Percentiles rank a stretch among this genome's conserved stretches.
Conservation (phyloP, 2,113 vertebrate genomes). For the Osmerus eperlanus region DNA sequence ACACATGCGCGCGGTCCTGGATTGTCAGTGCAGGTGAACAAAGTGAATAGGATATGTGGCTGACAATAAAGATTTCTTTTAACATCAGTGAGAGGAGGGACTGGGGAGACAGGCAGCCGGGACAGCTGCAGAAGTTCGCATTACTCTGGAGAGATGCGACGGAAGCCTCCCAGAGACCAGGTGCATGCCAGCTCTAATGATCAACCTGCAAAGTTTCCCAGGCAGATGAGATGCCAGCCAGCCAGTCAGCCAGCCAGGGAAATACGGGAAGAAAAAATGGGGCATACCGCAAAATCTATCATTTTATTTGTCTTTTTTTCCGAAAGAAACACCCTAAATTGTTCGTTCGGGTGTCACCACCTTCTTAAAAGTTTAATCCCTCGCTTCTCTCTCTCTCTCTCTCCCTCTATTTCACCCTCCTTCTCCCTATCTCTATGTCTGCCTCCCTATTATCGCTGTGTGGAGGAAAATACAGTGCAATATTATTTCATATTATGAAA, state of each 20-base stretch:
- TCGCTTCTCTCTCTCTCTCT: conserved; percentile 34
- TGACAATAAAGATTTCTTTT: conserved; percentile 99
- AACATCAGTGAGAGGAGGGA: conserved; percentile 88
- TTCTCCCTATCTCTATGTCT: conserved; percentile 19
- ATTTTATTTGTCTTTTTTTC: conserved; percentile 22
- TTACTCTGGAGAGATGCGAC: conserved; percentile 73
- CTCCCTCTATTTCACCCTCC: no score
- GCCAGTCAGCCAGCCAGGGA: conserved; percentile 44
- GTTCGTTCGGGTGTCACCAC: conserved; percentile 53
- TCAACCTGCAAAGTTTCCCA: conserved; percentile 45
- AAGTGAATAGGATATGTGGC: conserved; percentile 96
- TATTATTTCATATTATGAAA: conserved; percentile 70
- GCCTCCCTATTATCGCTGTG: conserved; percentile 52
- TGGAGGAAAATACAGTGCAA: conserved; percentile 64
- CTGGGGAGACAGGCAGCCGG: conserved; percentile 87
- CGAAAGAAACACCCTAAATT: conserved; percentile 65
- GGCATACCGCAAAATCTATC: conserved; percentile 52
- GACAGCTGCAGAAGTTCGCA: conserved; percentile 80
- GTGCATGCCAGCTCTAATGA: conserved; percentile 76
- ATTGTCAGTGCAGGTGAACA: conserved; percentile 94
- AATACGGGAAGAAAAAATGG: conserved; percentile 60
- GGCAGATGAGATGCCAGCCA: conserved; percentile 64
- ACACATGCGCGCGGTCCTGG: conserved; percentile 60
- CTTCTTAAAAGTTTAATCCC: conserved; percentile 72
- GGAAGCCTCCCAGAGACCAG: conserved; percentile 71